phyloP scores from a whole-genome alignment of 1,140 invertebrate species.

The Odontomachus brunneus region DNA sequence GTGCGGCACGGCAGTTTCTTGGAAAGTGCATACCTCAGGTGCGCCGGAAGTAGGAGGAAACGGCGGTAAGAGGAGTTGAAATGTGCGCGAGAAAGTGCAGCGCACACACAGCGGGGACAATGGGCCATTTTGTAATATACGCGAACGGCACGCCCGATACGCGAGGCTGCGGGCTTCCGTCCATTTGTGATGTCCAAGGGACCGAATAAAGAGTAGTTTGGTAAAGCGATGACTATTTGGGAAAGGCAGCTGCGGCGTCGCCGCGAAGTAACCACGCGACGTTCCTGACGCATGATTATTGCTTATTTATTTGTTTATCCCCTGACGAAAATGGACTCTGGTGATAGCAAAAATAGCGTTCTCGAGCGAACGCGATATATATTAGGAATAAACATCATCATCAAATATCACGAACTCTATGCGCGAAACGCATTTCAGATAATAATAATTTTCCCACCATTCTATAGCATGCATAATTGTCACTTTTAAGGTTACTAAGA shows the following conservation, averaged over 20 bases:
- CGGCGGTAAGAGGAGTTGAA: slow-evolving; percentile 23
- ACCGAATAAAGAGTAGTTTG: slow-evolving; percentile 15
- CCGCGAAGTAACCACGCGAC: not conserved
- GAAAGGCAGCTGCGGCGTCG: not conserved
- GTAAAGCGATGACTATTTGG: slow-evolving; percentile 1
- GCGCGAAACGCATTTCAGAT: too few relatives aligned
- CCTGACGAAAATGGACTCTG: too few relatives aligned
- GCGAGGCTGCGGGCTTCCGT: slow-evolving; percentile 10
- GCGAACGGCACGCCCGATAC: slow-evolving; percentile 23
- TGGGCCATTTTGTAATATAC: slow-evolving; percentile 44
- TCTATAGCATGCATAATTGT: too few relatives aligned
- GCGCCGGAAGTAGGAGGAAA: slow-evolving; percentile 11
- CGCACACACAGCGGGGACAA: slow-evolving; percentile 20
- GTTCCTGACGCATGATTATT: not conserved
- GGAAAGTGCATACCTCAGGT: slow-evolving; percentile 50
- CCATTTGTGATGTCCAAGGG: slow-evolving; percentile 22
- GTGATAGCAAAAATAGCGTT: too few relatives aligned
- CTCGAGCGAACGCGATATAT: too few relatives aligned
- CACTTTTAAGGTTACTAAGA: too few relatives aligned
- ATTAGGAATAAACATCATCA: too few relatives aligned
- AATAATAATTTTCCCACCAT: too few relatives aligned
- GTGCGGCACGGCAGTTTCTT: slow-evolving; percentile 22
- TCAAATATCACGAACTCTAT: too few relatives aligned
- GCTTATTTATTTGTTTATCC: too few relatives aligned
- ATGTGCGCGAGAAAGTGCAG: slow-evolving; percentile 28